These are phyloP conservation scores for Chromis chromis DNA, from an alignment of 2,797 vertebrate species.

Conservation along the genomic window DNA sequence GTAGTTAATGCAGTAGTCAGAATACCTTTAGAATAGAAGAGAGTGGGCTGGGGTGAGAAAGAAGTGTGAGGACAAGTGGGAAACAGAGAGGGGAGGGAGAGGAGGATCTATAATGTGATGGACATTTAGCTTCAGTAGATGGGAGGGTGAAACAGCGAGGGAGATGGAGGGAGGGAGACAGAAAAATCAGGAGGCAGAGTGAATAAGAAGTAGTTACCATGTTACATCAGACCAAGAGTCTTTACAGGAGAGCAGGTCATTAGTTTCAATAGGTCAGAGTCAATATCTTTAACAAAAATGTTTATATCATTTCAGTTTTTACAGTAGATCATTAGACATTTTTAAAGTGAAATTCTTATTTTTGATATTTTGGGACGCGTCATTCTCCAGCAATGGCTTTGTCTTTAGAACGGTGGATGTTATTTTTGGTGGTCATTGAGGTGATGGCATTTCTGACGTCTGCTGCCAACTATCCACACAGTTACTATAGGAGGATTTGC, in stretches of 20 bases:
- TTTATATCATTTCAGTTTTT: background rate
- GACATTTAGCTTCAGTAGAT: constrained; percentile 56
- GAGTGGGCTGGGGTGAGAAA: constrained; percentile 19
- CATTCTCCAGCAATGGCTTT: constrained; percentile 51
- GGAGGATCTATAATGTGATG: constrained; percentile 71
- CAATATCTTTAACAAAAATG: background rate
- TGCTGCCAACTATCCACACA: constrained; percentile 77
- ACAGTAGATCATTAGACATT: background rate
- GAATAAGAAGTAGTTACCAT: constrained; percentile 47
- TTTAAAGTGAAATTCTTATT: background rate
- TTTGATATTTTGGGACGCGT: constrained; percentile 14
- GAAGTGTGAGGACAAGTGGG: constrained; percentile 18
- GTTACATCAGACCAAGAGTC: constrained; percentile 46
- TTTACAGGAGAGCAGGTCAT: constrained; percentile 18
- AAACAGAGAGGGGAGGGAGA: constrained; percentile 41
- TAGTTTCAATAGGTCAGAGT: background rate
- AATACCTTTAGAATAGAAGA: background rate
- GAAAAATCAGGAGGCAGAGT: constrained; percentile 58
- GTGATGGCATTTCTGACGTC: constrained; percentile 65
- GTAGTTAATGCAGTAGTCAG: constrained; percentile 2
- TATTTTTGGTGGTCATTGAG: constrained; percentile 60
- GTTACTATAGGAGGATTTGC: constrained; percentile 87
- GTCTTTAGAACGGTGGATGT: constrained; percentile 47
- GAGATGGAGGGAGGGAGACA: constrained; percentile 53
- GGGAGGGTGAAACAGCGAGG: constrained; percentile 68